Evolutionary conservation across 35 echinoderm and acorn worm genomes (phyloP).

Genomic region (Stichopus chloronotus): DNA sequence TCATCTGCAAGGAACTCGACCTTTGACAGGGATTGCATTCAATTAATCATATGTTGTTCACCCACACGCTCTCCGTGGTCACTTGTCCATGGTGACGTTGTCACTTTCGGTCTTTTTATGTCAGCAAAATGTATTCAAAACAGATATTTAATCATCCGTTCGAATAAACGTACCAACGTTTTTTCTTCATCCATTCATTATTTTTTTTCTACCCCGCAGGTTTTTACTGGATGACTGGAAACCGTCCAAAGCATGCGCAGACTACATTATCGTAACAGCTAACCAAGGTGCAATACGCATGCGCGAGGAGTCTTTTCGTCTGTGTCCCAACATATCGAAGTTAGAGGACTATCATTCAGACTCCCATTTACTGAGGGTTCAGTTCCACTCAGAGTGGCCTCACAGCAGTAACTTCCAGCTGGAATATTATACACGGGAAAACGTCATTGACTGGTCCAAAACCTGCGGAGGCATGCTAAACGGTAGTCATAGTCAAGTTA

Average conservation of each 20-base stretch:
- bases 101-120: no score
- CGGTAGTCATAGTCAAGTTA: background rate
- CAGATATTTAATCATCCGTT: no score
- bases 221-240: background rate
- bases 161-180: no score
- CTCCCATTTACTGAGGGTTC: background rate
- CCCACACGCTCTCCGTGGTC: no score
- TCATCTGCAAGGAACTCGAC: no score
- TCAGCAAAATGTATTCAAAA: no score
- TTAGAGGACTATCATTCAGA: constrained; percentile 36
- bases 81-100: no score
- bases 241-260: background rate
- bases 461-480: background rate
- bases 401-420: constrained; percentile 1
- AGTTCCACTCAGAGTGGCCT: constrained; percentile 29
- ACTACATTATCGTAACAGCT: background rate
- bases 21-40: no score
- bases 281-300: background rate
- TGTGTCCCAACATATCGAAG: background rate
- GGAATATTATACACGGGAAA: constrained; percentile 29
- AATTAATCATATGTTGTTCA: no score
- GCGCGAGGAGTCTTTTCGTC: background rate
- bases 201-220: background rate
- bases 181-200: background rate
- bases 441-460: constrained; percentile 26